Conservation (phyloP, 2,797 vertebrate species). For the Artibeus jamaicensis region DNA sequence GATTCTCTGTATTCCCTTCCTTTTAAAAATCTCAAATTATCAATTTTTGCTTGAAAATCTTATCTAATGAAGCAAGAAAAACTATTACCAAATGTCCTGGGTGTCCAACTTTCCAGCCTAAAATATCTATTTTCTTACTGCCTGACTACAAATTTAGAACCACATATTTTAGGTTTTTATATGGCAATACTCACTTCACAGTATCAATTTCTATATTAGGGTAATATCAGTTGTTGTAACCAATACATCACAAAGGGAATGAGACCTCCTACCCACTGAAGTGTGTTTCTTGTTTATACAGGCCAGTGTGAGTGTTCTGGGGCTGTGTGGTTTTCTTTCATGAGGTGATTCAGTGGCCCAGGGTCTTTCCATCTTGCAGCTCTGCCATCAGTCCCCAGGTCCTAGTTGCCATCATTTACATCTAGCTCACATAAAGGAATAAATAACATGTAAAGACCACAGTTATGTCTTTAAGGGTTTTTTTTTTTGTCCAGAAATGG, state of each 20-base stretch:
- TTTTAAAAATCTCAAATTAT: not conserved
- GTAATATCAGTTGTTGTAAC: not conserved
- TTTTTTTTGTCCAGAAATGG: not conserved
- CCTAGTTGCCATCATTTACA: not conserved
- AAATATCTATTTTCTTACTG: not conserved
- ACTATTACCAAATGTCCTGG: not conserved
- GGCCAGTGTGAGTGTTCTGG: not conserved
- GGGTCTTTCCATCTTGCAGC: not conserved
- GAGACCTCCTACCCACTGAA: not conserved
- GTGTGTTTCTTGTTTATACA: not conserved
- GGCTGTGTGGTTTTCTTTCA: not conserved
- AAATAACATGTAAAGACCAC: not conserved
- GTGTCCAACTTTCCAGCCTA: not conserved
- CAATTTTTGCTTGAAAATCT: constrained; percentile 23
- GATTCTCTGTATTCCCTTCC: not conserved
- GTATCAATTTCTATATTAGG: not conserved
- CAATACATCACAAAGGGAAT: not conserved
- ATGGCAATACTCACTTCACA: not conserved
- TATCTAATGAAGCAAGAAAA: not conserved
- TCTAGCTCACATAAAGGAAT: not conserved
- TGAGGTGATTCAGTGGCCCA: not conserved
- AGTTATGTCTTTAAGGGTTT: not conserved
- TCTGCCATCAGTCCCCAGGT: not conserved
- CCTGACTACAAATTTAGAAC: not conserved
- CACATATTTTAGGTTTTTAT: not conserved